Percentiles rank a stretch among this genome's conserved stretches.
phyloP scores from a whole-genome alignment of 2,888 invertebrate genomes.

The Eulithis prunata region DNA sequence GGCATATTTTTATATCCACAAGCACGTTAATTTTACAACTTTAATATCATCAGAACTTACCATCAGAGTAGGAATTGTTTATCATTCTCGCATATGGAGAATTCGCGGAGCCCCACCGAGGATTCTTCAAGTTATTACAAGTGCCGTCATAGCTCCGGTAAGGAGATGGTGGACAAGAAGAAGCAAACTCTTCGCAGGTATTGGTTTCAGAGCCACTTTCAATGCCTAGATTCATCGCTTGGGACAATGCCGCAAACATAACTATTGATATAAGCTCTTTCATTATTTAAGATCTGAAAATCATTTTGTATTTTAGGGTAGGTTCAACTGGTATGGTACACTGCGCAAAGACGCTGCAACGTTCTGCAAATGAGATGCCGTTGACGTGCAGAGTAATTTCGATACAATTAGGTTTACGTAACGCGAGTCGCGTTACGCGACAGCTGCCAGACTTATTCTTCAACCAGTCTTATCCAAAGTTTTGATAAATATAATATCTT shows the following conservation, averaged over 20 bases:
- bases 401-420: too few relatives aligned
- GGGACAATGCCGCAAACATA: background rate
- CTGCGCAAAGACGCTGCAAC: too few relatives aligned
- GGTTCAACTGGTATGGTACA: background rate
- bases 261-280: constrained; percentile 1
- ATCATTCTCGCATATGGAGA: constrained; percentile 18
- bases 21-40: background rate
- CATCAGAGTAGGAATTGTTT: constrained; percentile 24
- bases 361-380: too few relatives aligned
- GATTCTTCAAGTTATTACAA: constrained; percentile 24
- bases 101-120: constrained; percentile 19
- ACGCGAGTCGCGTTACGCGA: too few relatives aligned
- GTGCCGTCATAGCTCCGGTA: constrained; percentile 28
- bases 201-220: background rate
- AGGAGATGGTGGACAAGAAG: constrained; percentile 12
- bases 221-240: background rate
- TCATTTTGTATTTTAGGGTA: background rate
- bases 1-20: background rate
- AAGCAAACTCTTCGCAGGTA: constrained; percentile 15
- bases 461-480: background rate
- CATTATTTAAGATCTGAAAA: constrained; percentile 16
- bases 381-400: too few relatives aligned
- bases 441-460: too few relatives aligned
- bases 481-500: background rate
- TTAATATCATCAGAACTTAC: constrained; percentile 9